phyloP scores from a whole-genome alignment of 2,113 vertebrate species.

The Pipra filicauda region DNA sequence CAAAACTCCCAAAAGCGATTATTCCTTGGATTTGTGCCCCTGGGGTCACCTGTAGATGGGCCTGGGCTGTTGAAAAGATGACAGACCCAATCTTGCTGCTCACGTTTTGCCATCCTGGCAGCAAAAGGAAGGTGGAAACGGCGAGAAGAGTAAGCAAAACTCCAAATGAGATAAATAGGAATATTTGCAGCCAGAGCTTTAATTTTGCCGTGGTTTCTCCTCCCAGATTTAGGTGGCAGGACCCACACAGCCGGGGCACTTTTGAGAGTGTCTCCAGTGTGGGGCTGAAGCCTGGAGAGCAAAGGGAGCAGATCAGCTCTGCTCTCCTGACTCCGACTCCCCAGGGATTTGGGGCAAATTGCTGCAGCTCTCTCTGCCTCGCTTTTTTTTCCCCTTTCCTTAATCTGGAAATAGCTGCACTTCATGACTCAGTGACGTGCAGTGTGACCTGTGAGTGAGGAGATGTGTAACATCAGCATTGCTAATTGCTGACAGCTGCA shows the following conservation, averaged over 20 bases:
- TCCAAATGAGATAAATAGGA: not conserved
- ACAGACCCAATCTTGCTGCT: not conserved
- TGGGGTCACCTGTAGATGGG: not conserved
- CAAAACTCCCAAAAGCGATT: fast-evolving
- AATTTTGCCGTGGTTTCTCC: not conserved
- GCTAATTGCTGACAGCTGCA: not conserved
- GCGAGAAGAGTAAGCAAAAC: not conserved
- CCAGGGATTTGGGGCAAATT: not conserved
- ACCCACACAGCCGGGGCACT: not conserved
- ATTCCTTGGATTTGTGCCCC: not conserved
- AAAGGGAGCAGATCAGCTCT: not conserved
- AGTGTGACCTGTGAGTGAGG: not conserved
- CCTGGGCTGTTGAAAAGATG: not conserved
- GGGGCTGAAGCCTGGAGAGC: not conserved
- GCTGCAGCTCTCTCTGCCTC: not conserved
- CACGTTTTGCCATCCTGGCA: not conserved
- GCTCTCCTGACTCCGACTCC: fast-evolving
- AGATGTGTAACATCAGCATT: not conserved
- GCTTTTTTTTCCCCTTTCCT: fast-evolving
- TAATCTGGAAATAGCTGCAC: not conserved
- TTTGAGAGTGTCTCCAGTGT: not conserved
- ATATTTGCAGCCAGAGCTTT: not conserved
- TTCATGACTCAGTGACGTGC: not conserved
- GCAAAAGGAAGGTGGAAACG: not conserved
- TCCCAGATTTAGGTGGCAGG: not conserved